Base-by-base conservation (phyloP, 2,113 vertebrate genomes). In the Chroicocephalus ridibundus region DNA sequence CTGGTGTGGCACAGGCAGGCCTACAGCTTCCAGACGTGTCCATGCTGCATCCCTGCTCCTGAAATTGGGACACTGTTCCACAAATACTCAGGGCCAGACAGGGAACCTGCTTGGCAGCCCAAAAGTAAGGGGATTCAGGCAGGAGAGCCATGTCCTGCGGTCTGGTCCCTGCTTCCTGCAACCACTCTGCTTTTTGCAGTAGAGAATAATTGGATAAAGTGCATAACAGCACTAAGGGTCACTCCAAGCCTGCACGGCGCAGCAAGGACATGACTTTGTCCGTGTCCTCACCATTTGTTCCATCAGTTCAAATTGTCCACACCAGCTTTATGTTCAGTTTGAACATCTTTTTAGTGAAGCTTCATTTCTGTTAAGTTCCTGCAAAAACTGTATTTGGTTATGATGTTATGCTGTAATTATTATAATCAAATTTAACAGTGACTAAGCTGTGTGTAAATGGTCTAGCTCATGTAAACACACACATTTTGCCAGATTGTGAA, bases 381-480 rank as follows among this genome's bases (percentile, higher is more conserved):
- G 54, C 87, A 61, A 95, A 97, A 97, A 81, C 83, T 84, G 90
- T 95, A 89, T 97, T 96, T 97, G 86, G 91, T 92, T 93, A 95
- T 69, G 84, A 83, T 93, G 71, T 86, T 96, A 94, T 57, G 68
- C 85, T 71, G 47, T 86, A 97, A 92, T 92, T 92, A 68, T 62
- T 93, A 42, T 93, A 95, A 97, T 97, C 88, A 97, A 96, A 95
- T 83, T 82, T 94, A 97, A 88, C 88, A 90, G 88, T 78, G 92
- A 83, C 93, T 88, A 94, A 92, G 82, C 60, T 84, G 82, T 82
- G 85, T 94, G 93, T 94, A 87, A 97, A 22, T 88, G 76, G 90
- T 57, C 86, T 71, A 44, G 60, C 92, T 96, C 34, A 6, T 66
- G 60, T 87, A 77, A 71, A 97, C 57, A 95, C n/a, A 58, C 78